Evolutionary conservation across 2,113 vertebrate species (phyloP).

Genomic region (Semnornis frantzii): DNA sequence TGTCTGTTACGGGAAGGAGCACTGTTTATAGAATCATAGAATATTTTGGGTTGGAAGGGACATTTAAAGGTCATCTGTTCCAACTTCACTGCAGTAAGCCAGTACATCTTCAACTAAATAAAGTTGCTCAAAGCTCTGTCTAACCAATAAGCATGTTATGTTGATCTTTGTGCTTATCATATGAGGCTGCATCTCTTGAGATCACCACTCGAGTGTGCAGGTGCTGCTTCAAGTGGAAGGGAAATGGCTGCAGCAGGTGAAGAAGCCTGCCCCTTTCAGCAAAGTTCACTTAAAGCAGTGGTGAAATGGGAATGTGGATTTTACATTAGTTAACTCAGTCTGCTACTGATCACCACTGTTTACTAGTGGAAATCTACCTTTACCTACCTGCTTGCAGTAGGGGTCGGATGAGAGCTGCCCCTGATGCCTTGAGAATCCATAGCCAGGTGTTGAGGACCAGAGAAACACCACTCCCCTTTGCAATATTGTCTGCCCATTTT

Average conservation of each 20-base stretch:
- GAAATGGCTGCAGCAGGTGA: background rate
- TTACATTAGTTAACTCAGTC: background rate
- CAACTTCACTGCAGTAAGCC: background rate
- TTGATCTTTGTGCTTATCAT: background rate
- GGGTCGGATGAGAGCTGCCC: conserved; percentile 26
- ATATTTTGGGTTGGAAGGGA: background rate
- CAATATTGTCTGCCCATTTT: rapidly evolving
- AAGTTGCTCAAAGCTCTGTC: background rate
- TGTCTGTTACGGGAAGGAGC: background rate
- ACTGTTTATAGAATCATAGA: background rate
- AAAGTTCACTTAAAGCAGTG: background rate
- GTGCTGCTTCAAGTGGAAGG: background rate
- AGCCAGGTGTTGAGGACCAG: background rate
- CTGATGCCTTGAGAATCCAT: background rate
- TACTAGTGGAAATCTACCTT: background rate
- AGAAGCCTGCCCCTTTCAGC: background rate
- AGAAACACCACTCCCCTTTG: background rate
- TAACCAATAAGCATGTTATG: background rate
- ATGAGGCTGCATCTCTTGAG: background rate
- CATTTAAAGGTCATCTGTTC: background rate
- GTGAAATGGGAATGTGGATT: background rate
- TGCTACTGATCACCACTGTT: background rate
- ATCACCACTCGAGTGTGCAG: rapidly evolving
- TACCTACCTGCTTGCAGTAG: background rate
- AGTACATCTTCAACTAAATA: background rate